Evolutionary conservation across 2,888 invertebrate species (phyloP), one percentile per base, ranked within the genome.

Genomic region (Carabus problematicus): DNA sequence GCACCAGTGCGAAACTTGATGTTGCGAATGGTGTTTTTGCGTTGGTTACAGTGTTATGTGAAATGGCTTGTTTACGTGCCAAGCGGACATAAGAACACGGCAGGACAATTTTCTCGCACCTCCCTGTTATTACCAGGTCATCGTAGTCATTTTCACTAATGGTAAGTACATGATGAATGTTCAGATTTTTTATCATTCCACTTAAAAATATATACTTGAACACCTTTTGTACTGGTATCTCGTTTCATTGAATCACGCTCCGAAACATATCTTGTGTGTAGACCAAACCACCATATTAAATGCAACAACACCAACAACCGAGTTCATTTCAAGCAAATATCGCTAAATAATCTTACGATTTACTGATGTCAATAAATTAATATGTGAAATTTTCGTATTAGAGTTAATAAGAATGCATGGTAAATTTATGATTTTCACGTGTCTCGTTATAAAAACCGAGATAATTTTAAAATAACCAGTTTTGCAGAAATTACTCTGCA

Each of bases 61-160:
- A 66, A 66, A 66, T 66, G 59, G 59, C 66, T 66, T 47, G 67
- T 67, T 67, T 54, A 60, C 67, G 67, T 67, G 67, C 43, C 60
- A 52, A 67, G 60, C 41, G 41, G 67, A 67, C 60, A 67, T 67
- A 67, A 67, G 66, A 49, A 9, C 54, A 40, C 12, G 56, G 6
- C 58, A 47, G 58, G 59, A 54, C 67, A 49, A 54, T 60, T 67
- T 60, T 67, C 67, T 67, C 54, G 52, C 54, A 67, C 59, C 60
- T 67, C 60, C 60, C 60, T 67, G 39, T 67, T 49, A 67, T 67
- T 67, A 67, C 67, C 67, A 67, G 67, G 67, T 67, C 67, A 67
- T 67, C 60, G 59, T 59, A 60, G 58, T 42, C 60, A 67, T 59
- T 67, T 67, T 60, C 67, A 67, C 67, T 67, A 67, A 67, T 67